Evolutionary conservation across 2,888 invertebrate species (phyloP).

Genomic region (Orthosia gracilis): DNA sequence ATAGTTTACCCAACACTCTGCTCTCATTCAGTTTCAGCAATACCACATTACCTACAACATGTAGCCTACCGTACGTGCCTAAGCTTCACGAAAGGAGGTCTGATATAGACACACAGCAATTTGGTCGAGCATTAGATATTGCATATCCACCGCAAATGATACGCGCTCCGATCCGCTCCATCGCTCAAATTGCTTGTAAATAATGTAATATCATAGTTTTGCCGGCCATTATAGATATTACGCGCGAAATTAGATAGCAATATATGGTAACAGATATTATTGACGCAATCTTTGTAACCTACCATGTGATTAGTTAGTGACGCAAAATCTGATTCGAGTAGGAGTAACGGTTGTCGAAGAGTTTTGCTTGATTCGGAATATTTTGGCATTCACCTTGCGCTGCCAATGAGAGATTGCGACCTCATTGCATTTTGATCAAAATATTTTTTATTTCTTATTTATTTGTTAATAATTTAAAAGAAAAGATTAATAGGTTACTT

Average conservation of each 20-base stretch:
- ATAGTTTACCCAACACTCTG: constrained; percentile 8
- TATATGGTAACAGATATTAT: constrained; percentile 54
- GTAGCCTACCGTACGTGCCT: constrained; percentile 30
- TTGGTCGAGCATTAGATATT: constrained; percentile 47
- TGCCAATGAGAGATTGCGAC: background rate
- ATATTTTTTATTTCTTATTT: background rate
- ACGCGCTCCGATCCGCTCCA: constrained; percentile 50
- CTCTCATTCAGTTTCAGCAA: constrained; percentile 13
- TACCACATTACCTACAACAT: constrained; percentile 4
- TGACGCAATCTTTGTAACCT: constrained; percentile 44
- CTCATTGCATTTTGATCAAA: background rate
- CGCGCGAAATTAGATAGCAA: constrained; percentile 56
- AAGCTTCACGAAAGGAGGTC: constrained; percentile 27
- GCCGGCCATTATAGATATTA: constrained; percentile 57
- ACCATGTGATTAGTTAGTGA: constrained; percentile 32
- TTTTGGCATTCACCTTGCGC: background rate
- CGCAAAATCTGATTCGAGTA: constrained; percentile 28
- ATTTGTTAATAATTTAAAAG: background rate
- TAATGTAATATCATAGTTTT: constrained; percentile 60
- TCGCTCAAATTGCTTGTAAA: constrained; percentile 61
- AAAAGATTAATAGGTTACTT: too few relatives aligned
- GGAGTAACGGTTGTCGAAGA: constrained; percentile 28
- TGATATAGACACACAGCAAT: constrained; percentile 40
- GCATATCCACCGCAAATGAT: constrained; percentile 62
- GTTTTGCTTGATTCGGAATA: background rate